Evolutionary conservation across 1,140 invertebrate genomes (phyloP).

Genomic region (Bombus confusus): DNA sequence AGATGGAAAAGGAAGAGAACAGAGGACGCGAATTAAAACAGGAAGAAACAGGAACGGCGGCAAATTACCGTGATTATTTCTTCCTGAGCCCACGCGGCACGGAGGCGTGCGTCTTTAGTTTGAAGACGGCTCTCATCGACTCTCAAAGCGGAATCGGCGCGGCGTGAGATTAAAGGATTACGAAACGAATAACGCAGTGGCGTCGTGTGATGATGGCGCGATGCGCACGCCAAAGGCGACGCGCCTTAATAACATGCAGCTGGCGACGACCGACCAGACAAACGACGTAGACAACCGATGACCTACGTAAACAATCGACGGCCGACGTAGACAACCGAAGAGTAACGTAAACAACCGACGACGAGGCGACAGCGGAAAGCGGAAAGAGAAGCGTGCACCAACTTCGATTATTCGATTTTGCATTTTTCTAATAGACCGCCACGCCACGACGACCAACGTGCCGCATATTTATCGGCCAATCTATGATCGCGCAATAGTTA

Average conservation of each 20-base stretch:
- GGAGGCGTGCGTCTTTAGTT: not conserved
- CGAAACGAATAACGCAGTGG: not conserved
- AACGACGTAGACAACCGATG: too few relatives aligned
- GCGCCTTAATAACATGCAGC: constrained; percentile 12
- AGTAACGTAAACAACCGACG: too few relatives aligned
- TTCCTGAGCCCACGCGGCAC: not conserved
- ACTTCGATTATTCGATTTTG: not conserved
- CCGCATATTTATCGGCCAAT: not conserved
- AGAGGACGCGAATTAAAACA: not conserved
- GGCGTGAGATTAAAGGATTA: not conserved
- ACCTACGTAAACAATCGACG: too few relatives aligned
- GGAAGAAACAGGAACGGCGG: not conserved
- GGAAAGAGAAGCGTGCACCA: not conserved
- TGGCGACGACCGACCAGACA: not conserved
- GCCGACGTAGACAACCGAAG: too few relatives aligned
- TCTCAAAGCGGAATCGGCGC: not conserved
- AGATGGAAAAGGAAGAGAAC: not conserved
- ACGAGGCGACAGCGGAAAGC: not conserved
- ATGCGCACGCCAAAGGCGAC: not conserved
- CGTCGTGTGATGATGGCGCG: not conserved
- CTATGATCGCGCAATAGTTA: not conserved
- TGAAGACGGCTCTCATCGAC: not conserved
- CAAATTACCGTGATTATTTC: not conserved
- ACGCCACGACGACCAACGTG: too few relatives aligned
- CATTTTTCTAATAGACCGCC: not conserved